Percentiles rank a stretch among this genome's conserved stretches.
phyloP scores from a whole-genome alignment of 2,888 invertebrate genomes.

The Chloromyia formosa region DNA sequence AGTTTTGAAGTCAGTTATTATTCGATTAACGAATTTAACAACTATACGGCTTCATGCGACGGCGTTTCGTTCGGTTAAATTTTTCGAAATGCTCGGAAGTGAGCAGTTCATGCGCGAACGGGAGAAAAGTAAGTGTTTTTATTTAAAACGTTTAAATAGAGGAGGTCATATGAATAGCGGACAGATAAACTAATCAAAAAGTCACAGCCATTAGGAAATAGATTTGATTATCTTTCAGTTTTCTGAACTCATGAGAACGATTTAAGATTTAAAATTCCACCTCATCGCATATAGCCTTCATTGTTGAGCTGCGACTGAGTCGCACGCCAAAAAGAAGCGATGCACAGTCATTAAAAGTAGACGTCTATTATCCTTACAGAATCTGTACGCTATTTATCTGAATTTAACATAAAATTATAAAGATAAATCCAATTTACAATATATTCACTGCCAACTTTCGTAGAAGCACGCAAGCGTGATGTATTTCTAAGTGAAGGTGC shows the following conservation, averaged over 20 bases:
- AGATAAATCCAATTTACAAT: slow-evolving; percentile 9
- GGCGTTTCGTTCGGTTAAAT: slow-evolving; percentile 46
- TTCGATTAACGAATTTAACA: slow-evolving; percentile 40
- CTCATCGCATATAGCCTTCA: too few relatives aligned
- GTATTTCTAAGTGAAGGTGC: background rate
- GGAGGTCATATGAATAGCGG: slow-evolving; percentile 13
- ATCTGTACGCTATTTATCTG: background rate
- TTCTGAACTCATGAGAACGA: too few relatives aligned
- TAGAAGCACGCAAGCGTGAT: slow-evolving; percentile 31
- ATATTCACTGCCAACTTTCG: slow-evolving; percentile 18
- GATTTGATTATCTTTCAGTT: too few relatives aligned
- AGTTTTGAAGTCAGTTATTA: slow-evolving; percentile 44
- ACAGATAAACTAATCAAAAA: too few relatives aligned
- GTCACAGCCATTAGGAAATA: too few relatives aligned
- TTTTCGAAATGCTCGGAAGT: slow-evolving; percentile 49
- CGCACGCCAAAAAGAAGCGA: too few relatives aligned
- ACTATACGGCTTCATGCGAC: slow-evolving; percentile 43
- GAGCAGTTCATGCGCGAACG: slow-evolving; percentile 41
- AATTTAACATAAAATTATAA: background rate
- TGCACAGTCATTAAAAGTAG: too few relatives aligned
- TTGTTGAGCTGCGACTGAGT: too few relatives aligned
- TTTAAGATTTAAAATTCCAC: too few relatives aligned
- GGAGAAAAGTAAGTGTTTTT: slow-evolving; percentile 42
- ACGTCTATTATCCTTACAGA: too few relatives aligned
- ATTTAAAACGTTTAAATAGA: background rate